Base-by-base conservation (phyloP, 92 coral and sea anemone species). In the Nematostella vectensis region DNA sequence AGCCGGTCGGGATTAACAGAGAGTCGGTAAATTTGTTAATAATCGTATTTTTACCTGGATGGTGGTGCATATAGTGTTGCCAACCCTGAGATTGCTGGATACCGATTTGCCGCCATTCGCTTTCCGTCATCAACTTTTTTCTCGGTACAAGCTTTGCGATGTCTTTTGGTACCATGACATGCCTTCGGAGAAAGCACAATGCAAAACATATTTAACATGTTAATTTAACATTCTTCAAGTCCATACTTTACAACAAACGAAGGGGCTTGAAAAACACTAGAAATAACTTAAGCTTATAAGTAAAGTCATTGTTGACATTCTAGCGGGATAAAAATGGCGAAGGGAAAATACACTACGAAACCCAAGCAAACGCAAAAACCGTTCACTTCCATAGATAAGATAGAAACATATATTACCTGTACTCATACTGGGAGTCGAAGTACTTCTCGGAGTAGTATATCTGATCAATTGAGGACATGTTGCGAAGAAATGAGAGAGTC, bases 11-110 rank as follows among this genome's bases (percentile, higher is more conserved):
- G n/a, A n/a, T n/a, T n/a, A n/a, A n/a, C n/a, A n/a, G n/a, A n/a
- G n/a, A n/a, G n/a, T n/a, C n/a, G n/a, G n/a, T n/a, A n/a, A n/a
- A n/a, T n/a, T n/a, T n/a, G n/a, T n/a, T n/a, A n/a, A n/a, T n/a
- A n/a, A n/a, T n/a, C n/a, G n/a, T n/a, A n/a, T 45, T 45, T 9
- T 21, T 73, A 83, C 96, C 96, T 29, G 96, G 96, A 2, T 66
- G 78, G 50, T 88, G 96, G 65, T 60, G 74, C 77, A 88, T 70
- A 58, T 88, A 88, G 70, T 88, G 91, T 38, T 78, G 77, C 96
- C 96, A 88, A 27, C 96, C 96, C 27, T 78, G 78, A 16, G 96
- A 88, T 53, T 88, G 96, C 61, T 88, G 96, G 42, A 88, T 83
- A 22, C 96, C 96, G 52, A 88, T 72, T 31, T 67, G 50, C 13